These are phyloP conservation scores for Laothoe populi DNA, from an alignment of 2,888 invertebrate genomes.

Conservation along the genomic window DNA sequence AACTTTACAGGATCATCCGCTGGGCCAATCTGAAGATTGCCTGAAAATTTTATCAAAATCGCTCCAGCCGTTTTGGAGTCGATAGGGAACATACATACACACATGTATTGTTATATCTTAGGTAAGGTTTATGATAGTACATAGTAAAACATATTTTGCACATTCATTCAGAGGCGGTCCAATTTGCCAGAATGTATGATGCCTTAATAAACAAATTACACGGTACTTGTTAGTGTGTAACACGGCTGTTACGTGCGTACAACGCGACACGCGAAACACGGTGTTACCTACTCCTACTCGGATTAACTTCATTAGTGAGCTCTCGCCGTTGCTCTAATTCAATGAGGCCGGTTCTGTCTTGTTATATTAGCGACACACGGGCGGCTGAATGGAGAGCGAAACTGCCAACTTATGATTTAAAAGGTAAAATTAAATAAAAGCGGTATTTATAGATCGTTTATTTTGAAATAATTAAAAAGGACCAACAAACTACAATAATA, in stretches of 20 bases:
- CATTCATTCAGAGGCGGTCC: background rate
- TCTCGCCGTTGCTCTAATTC: constrained; percentile 58
- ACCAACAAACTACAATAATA: too few species aligned
- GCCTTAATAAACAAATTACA: constrained; percentile 26
- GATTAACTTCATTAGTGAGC: constrained; percentile 61
- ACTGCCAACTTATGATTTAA: background rate
- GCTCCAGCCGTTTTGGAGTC: too few species aligned
- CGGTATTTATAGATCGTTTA: too few species aligned
- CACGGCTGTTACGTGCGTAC: constrained; percentile 27
- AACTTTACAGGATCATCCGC: too few species aligned
- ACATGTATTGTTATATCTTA: background rate
- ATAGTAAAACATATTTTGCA: background rate
- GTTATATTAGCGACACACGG: constrained; percentile 30
- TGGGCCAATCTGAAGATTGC: too few species aligned
- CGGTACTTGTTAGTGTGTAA: constrained; percentile 29
- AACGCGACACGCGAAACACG: constrained; percentile 29
- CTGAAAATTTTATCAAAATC: too few species aligned
- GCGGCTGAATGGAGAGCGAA: background rate
- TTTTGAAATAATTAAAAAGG: too few species aligned
- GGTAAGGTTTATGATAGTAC: background rate
- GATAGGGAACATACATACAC: too few species aligned
- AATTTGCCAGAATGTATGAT: constrained; percentile 7
- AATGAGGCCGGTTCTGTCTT: constrained; percentile 44
- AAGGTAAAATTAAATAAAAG: too few species aligned
- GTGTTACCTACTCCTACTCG: constrained; percentile 34